Evolutionary conservation across 1,140 invertebrate species (phyloP), one percentile per base, ranked within the genome.

Genomic region (Oryzaephilus surinamensis): DNA sequence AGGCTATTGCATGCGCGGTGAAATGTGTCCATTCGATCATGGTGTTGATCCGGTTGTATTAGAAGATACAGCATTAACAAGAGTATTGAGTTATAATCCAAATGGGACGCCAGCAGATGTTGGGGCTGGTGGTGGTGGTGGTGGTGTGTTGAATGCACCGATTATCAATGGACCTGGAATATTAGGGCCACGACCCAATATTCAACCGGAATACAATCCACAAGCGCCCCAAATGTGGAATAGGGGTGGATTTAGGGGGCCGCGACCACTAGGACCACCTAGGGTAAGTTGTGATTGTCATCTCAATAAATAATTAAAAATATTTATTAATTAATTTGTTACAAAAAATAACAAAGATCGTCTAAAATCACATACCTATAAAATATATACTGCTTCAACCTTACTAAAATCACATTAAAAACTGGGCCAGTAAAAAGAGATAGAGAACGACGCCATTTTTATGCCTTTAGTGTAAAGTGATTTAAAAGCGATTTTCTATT

Each of bases 21-120:
- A 97, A 64, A 73, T 91, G 29, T 97, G 94, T 65, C 89, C 85
- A 11, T 97, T 78, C 70, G 92, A 97, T 68, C 93, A 97, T 66
- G 93, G 94, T 10, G 73, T 76, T 3, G 92, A 97, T 66, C 92
- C 93, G 2, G 85, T 97, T 0, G 85, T 97, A 2, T 66, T 97
- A 10, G 91, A 97, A 57, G 87, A 92, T 62, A 74, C 85, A 4
- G 64, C 73, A 13, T 45, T 76, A 2, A 71, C 69, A 41, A 58
- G 65, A 3, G 72, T 76, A 17, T 53, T 78, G 21, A 67, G 8
- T 6, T 76, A 73, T 45, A 65, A 67, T 16, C 69, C 71, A 4
- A 70, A 71, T 44, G 57, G 63, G 13, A 45, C 61, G 32, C 63
- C 65, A 2, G 19, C 44, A 3, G 38, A 34, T 23, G 27, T 12